Evolutionary conservation across 2,113 vertebrate species (phyloP).

Genomic region (Oxygymnocypris stewartii): DNA sequence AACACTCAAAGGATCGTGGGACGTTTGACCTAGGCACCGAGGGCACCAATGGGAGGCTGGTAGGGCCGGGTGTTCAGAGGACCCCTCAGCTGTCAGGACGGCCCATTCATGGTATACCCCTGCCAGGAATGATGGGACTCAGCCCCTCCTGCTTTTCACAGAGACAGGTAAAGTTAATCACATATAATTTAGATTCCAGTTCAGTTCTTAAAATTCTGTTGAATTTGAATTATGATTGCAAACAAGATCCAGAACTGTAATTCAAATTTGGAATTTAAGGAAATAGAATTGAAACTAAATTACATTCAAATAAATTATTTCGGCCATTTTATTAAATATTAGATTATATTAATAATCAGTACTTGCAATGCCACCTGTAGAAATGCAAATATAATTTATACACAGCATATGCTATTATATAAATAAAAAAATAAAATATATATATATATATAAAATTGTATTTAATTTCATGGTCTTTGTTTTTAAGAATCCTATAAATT

Average conservation of each 20-base stretch:
- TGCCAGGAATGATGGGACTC: constrained; percentile 68
- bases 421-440: no score
- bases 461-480: no score
- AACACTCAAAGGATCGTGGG: constrained; percentile 67
- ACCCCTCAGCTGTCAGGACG: constrained; percentile 59
- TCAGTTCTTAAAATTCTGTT: not conserved
- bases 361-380: not conserved
- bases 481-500: no score
- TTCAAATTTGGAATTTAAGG: not conserved
- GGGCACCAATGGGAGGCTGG: constrained; percentile 46
- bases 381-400: not conserved
- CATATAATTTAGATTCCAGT: not conserved
- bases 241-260: no score
- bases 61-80: constrained; percentile 61
- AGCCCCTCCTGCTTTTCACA: constrained; percentile 70
- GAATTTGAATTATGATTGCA: not conserved
- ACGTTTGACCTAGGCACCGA: constrained; percentile 59
- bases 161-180: constrained; percentile 67
- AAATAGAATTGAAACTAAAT: not conserved
- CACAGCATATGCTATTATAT: not conserved
- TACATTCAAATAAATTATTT: not conserved
- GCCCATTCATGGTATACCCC: constrained; percentile 55
- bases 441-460: no score
- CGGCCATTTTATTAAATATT: not conserved
- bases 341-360: not conserved